Conservation (phyloP, 2,113 vertebrate genomes). For the Felis catus region F.catus_Fca126_mat1.0 CM031415.1:139683501-139684000, state of each 20-base stretch:
- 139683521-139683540: neutral
- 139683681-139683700: neutral
- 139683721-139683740: neutral
- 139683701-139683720: neutral
- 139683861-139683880: neutral
- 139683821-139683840: neutral
- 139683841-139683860: neutral
- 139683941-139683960: constrained; percentile 51
- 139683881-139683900: neutral
- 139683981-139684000: constrained; percentile 14
- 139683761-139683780: neutral
- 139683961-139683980: constrained; percentile 14
- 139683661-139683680: neutral
- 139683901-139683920: constrained; percentile 42
- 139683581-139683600: neutral
- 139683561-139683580: neutral
- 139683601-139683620: neutral
- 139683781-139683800: neutral
- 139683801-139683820: neutral
- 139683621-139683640: neutral
- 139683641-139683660: neutral
- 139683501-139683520: neutral
- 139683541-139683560: neutral
- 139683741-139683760: no score
- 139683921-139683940: constrained; percentile 55